Evolutionary conservation across 2,113 vertebrate genomes (phyloP).

Genomic region (Amblyornis subalaris): DNA sequence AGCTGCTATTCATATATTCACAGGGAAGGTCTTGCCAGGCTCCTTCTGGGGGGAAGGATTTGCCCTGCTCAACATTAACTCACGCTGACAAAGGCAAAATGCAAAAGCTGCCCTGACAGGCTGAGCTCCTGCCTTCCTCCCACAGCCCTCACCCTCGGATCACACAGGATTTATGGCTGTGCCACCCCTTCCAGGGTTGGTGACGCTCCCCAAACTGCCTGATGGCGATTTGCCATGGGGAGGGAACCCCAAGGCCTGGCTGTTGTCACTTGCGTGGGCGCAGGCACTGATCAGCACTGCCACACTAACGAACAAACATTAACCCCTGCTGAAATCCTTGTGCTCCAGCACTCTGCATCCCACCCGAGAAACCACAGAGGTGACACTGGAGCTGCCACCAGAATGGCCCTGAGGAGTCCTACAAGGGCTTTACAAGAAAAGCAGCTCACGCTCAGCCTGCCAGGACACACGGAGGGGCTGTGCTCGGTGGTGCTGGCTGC

Average conservation of each 20-base stretch:
- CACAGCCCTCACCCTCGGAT: neutral
- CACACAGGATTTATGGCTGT: neutral
- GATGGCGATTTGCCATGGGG: neutral
- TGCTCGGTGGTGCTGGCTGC: rapidly evolving
- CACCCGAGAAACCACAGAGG: neutral
- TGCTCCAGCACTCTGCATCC: neutral
- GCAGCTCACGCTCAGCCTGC: rapidly evolving
- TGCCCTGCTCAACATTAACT: slow-evolving; percentile 22
- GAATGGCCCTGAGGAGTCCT: neutral
- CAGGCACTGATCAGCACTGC: neutral
- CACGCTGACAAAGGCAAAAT: slow-evolving; percentile 37
- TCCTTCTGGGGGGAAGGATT: neutral
- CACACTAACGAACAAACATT: rapidly evolving
- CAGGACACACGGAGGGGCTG: neutral
- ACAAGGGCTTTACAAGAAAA: rapidly evolving
- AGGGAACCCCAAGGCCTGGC: neutral
- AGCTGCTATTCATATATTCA: slow-evolving; percentile 30
- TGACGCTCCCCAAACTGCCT: neutral
- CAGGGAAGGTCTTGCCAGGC: neutral
- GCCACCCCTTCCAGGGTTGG: neutral
- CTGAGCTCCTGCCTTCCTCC: neutral
- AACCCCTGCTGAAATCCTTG: rapidly evolving
- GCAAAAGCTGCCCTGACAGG: neutral
- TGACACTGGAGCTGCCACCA: neutral
- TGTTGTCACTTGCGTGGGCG: rapidly evolving